Base-by-base conservation (phyloP, 1,140 invertebrate genomes). In the Eumeta japonica region DNA sequence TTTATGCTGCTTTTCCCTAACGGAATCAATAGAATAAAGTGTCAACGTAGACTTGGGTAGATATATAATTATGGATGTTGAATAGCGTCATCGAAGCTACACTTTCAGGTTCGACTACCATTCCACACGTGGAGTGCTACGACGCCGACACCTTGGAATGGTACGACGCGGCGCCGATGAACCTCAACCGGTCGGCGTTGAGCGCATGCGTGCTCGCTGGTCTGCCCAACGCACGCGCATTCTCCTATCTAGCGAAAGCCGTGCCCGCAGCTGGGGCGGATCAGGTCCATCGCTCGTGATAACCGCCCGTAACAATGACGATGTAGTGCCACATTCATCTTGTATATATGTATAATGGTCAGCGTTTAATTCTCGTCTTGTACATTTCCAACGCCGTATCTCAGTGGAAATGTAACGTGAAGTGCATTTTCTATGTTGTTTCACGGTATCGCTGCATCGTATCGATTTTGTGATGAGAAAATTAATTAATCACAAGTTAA, bases 81-180 rank as follows among this genome's bases (percentile, higher is more conserved):
- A n/a, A n/a, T n/a, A n/a, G n/a, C n/a, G n/a, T n/a, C n/a, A n/a
- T n/a, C n/a, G n/a, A n/a, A n/a, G n/a, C n/a, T n/a, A n/a, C n/a
- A n/a, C n/a, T n/a, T n/a, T n/a, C 55, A 79, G 78, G 79, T 34
- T 76, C 77, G 5, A 81, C 79, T 1, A 85, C 83, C 2, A 82
- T 84, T 14, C 74, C 82, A 4, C 79, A 82, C 52, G 86, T 87
- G 27, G 87, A 89, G 50, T 87, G 83, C 52, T 89, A 86, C 57
- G 83, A 87, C 45, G 74, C 76, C 1, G 80, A 81, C 32, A 77
- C 74, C 2, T 76, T 86, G 51, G 81, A 86, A 52, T 89, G 87
- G 87, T 78, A 77, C 45, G 79, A 83, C 40, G 80, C 80, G 0
- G 75, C 82, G 0, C 77, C 80, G 0, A 86, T 89, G 83, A 86